Evolutionary conservation across 1,140 invertebrate genomes (phyloP).

Genomic region (Drosophila seguyi): DNA sequence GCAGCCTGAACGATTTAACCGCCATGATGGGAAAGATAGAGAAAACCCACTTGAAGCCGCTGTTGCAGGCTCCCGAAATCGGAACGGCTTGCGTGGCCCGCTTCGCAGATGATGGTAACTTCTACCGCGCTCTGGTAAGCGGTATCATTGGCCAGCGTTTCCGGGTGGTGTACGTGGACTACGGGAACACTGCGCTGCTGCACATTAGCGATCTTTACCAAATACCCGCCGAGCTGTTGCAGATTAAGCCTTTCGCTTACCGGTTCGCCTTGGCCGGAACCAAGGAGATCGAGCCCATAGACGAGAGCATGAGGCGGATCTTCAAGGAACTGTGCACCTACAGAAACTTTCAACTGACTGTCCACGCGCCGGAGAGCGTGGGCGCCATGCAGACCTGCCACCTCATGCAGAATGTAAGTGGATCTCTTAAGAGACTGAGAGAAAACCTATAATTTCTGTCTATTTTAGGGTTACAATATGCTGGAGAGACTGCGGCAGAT

Average conservation of each 20-base stretch:
- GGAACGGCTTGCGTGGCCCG: slow-evolving; percentile 90
- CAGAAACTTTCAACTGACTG: slow-evolving; percentile 87
- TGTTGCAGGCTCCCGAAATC: slow-evolving; percentile 87
- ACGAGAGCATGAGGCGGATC: slow-evolving; percentile 88
- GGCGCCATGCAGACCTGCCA: slow-evolving; percentile 90
- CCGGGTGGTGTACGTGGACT: slow-evolving; percentile 92
- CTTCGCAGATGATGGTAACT: slow-evolving; percentile 88
- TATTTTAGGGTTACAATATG: slow-evolving; percentile 82
- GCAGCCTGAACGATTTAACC: slow-evolving; percentile 87
- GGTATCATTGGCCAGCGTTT: slow-evolving; percentile 87
- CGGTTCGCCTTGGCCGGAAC: slow-evolving; percentile 90
- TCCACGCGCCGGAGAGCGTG: slow-evolving; percentile 88
- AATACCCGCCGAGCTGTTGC: slow-evolving; percentile 89
- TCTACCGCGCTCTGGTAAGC: slow-evolving; percentile 91
- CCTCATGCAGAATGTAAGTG: slow-evolving; percentile 83
- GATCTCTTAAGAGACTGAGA: slow-evolving; percentile 27
- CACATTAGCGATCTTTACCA: slow-evolving; percentile 89
- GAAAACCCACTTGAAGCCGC: slow-evolving; percentile 86
- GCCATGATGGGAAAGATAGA: slow-evolving; percentile 90
- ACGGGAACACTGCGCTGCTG: slow-evolving; percentile 90
- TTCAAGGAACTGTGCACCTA: slow-evolving; percentile 89
- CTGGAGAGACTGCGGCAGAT: slow-evolving; percentile 85
- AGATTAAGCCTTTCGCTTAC: slow-evolving; percentile 90
- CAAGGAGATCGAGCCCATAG: slow-evolving; percentile 88
- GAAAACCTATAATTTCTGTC: neutral